phyloP scores from a whole-genome alignment of 2,888 invertebrate genomes.

The Thymelicus sylvestris region DNA sequence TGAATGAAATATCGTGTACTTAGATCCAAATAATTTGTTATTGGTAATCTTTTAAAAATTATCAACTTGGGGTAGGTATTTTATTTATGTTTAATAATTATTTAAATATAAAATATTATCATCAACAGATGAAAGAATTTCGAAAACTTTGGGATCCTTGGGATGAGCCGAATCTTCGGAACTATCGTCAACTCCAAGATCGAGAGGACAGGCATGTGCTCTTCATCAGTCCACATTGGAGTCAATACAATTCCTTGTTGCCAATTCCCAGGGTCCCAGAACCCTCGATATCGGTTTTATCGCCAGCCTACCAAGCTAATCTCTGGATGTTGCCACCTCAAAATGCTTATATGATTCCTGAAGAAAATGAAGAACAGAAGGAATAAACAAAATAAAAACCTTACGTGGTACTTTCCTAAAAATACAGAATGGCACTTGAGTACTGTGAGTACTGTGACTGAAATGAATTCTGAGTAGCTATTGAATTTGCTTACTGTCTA shows the following conservation, averaged over 20 bases:
- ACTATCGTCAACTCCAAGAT: conserved; percentile 80
- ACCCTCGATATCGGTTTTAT: conserved; percentile 64
- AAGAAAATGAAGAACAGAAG: conserved; percentile 38
- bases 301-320: conserved; percentile 61
- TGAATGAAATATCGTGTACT: neutral
- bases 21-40: too few species aligned
- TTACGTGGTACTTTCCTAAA: neutral
- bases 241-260: conserved; percentile 77
- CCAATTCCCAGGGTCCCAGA: conserved; percentile 70
- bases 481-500: too few species aligned
- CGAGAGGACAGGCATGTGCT: conserved; percentile 72
- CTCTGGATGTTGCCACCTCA: conserved; percentile 67
- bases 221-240: conserved; percentile 82
- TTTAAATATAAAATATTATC: neutral
- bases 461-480: neutral
- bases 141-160: conserved; percentile 80
- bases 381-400: neutral
- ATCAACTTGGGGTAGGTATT: too few species aligned
- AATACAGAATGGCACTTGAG: neutral
- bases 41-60: too few species aligned
- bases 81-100: too few species aligned
- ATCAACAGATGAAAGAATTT: conserved; percentile 79
- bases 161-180: conserved; percentile 79
- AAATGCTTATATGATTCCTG: conserved; percentile 61
- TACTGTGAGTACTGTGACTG: neutral